phyloP scores from a whole-genome alignment of 2,888 invertebrate genomes.

The Encarsia formosa region DNA sequence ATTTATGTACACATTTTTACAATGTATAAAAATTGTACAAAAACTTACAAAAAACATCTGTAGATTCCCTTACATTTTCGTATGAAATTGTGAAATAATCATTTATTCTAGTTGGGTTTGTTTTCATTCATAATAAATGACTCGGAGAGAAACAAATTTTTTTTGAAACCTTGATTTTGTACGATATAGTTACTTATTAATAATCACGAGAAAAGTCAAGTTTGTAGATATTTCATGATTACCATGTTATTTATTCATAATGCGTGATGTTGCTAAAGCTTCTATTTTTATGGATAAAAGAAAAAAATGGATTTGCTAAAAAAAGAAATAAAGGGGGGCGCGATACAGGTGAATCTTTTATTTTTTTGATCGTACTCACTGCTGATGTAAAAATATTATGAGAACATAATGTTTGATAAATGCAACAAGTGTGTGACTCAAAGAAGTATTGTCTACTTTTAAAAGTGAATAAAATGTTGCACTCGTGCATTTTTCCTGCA shows the following conservation, averaged over 20 bases:
- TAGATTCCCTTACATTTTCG: slow-evolving; percentile 25
- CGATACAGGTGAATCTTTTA: neutral
- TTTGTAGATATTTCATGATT: slow-evolving; percentile 21
- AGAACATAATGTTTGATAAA: slow-evolving; percentile 8
- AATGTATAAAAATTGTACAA: slow-evolving; percentile 20
- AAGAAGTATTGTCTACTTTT: slow-evolving; percentile 5
- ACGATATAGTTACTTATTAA: neutral
- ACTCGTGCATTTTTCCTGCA: slow-evolving; percentile 7
- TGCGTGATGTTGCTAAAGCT: neutral
- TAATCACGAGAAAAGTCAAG: slow-evolving; percentile 10
- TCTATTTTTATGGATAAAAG: slow-evolving; percentile 8
- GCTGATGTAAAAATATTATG: slow-evolving; percentile 13
- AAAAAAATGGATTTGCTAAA: slow-evolving; percentile 3
- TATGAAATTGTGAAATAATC: slow-evolving; percentile 5
- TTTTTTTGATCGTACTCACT: slow-evolving; percentile 14
- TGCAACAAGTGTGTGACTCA: slow-evolving; percentile 14
- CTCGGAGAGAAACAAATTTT: too few species aligned
- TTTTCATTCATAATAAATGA: neutral
- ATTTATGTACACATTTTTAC: slow-evolving; percentile 28
- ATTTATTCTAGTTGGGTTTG: neutral
- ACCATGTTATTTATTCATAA: slow-evolving; percentile 4
- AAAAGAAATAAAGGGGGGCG: neutral
- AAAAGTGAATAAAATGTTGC: slow-evolving; percentile 4
- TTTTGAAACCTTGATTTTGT: too few species aligned
- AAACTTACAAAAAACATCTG: slow-evolving; percentile 19